Conservation (phyloP, 2,888 invertebrate genomes). For the Macrophya annulata region DNA sequence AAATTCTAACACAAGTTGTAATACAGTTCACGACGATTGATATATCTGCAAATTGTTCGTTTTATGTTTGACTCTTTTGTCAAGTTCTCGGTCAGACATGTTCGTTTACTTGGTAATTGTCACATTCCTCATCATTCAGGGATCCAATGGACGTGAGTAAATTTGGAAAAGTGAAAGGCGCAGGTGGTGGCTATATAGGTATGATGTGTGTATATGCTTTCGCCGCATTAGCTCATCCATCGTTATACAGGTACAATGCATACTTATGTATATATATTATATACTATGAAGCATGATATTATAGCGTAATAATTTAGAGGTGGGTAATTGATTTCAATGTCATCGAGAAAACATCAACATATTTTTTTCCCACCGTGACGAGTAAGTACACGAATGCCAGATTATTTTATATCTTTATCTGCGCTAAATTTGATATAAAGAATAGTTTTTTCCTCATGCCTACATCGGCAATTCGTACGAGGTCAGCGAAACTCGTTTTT, state of each 20-base stretch:
- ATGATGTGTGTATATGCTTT: not conserved
- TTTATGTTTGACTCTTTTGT: not conserved
- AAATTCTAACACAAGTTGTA: not conserved
- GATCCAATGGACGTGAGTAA: constrained; percentile 47
- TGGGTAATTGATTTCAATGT: not conserved
- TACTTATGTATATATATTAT: no score
- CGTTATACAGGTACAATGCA: no score
- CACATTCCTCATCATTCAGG: not conserved
- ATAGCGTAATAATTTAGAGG: not conserved
- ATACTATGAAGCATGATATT: no score
- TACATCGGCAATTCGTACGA: not conserved
- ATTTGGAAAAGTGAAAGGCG: constrained; percentile 10
- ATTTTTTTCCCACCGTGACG: not conserved
- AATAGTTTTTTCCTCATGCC: not conserved
- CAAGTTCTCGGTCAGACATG: not conserved
- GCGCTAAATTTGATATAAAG: not conserved
- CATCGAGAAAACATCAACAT: not conserved
- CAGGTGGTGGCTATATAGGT: constrained; percentile 32
- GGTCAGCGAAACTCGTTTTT: constrained; percentile 35
- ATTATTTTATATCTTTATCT: not conserved
- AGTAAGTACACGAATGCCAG: no score
- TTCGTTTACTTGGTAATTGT: constrained; percentile 32
- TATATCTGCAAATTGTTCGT: no score
- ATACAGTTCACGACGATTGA: no score
- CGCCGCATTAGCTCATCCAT: no score